phyloP scores from a whole-genome alignment of 2,113 vertebrate species.

The Nasalis larvatus region DNA sequence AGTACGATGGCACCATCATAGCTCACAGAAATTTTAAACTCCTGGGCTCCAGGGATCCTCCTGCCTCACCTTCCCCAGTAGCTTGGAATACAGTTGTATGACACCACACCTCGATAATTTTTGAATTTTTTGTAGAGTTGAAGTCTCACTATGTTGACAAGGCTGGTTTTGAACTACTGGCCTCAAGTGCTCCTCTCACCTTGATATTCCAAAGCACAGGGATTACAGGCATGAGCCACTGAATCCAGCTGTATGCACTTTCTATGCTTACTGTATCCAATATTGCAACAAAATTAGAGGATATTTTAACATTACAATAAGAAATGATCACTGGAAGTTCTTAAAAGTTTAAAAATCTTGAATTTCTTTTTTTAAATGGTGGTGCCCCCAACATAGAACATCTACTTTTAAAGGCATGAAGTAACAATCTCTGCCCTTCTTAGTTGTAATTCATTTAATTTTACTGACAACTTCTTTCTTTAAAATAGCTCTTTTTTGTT shows the following conservation, averaged over 20 bases:
- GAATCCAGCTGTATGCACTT: background rate
- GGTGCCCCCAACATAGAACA: background rate
- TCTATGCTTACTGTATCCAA: background rate
- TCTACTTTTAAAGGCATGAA: background rate
- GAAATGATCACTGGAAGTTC: background rate
- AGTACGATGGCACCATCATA: too few relatives aligned
- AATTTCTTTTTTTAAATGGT: background rate
- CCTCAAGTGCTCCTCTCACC: too few relatives aligned
- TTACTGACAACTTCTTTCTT: background rate
- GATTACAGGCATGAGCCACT: too few relatives aligned
- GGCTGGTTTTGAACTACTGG: too few relatives aligned
- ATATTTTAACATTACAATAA: background rate
- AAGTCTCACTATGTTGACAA: too few relatives aligned
- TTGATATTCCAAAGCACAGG: too few relatives aligned
- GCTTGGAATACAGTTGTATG: too few relatives aligned
- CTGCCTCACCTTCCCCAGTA: too few relatives aligned
- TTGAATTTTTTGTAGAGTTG: too few relatives aligned
- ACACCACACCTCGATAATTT: too few relatives aligned
- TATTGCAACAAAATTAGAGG: background rate
- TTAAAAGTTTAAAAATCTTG: background rate
- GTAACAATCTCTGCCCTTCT: background rate
- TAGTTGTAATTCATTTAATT: background rate
- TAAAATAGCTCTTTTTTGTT: background rate
- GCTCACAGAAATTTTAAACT: too few relatives aligned
- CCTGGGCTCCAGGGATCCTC: too few relatives aligned